Conservation (phyloP, 2,113 vertebrate genomes). For the human (Homo sapiens) region GRCh38 chr1:204957001-204957500, state of each 20-base stretch:
- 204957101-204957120: background rate
- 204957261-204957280: background rate
- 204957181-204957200: background rate
- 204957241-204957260: background rate
- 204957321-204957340: background rate
- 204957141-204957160: background rate
- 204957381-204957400: rapidly evolving
- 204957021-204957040: background rate
- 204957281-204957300: no score
- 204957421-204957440: background rate
- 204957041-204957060: background rate
- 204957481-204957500: background rate
- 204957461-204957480: background rate
- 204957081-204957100: background rate
- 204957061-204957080: background rate
- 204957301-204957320: background rate
- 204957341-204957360: background rate
- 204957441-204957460: background rate
- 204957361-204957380: background rate
- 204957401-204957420: background rate
- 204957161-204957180: background rate
- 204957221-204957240: background rate
- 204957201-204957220: background rate
- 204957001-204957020: background rate
- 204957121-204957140: background rate